Evolutionary conservation across 2,113 vertebrate genomes (phyloP), one percentile per base, ranked within the genome.

Genomic region (Phasianus colchicus): DNA sequence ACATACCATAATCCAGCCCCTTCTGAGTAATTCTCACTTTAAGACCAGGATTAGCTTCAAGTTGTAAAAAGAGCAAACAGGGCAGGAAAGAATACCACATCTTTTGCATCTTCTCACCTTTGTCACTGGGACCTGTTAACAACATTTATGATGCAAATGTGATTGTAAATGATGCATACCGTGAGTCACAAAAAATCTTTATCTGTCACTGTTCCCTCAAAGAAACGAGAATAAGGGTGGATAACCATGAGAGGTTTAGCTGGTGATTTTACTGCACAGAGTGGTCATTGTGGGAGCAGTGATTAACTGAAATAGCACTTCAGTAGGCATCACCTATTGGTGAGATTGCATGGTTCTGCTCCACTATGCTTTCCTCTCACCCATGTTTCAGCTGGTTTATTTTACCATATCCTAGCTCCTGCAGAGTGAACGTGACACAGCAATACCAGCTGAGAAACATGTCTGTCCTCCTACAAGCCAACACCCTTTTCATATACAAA

Each of bases 1-100:
- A 89, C 93, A 74, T 95, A 96, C 91, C 90, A 1, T 72, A 96
- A 73, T 93, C 69, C 88, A 96, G 86, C 8, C 89, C 84, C 52
- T 96, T 96, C 84, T 95, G 72, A 79, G 86, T 95, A 77, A 96
- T 91, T 79, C 67, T 96, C 69, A 96, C 54, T 92, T 96, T 94
- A 74, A 96, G 70, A 61, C 90, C 90, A 86, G 93, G 91, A 87
- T 96, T 94, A 89, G 86, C 92, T 52, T 96, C 83, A 79, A 96
- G 70, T 27, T 0, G 32, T 57, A 86, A 72, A n/a, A 64, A 47
- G 58, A 60, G 60, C 67, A 90, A 86, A 91, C 84, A 97, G 43
- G 96, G 94, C 66, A 97, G 60, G 81, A 97, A 90, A 76, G 85
- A 90, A 76, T 69, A 89, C 94, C 96, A 96, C 13, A 89, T 52